Evolutionary conservation across 2,888 invertebrate genomes (phyloP).

Genomic region (Orthonevra nobilis): DNA sequence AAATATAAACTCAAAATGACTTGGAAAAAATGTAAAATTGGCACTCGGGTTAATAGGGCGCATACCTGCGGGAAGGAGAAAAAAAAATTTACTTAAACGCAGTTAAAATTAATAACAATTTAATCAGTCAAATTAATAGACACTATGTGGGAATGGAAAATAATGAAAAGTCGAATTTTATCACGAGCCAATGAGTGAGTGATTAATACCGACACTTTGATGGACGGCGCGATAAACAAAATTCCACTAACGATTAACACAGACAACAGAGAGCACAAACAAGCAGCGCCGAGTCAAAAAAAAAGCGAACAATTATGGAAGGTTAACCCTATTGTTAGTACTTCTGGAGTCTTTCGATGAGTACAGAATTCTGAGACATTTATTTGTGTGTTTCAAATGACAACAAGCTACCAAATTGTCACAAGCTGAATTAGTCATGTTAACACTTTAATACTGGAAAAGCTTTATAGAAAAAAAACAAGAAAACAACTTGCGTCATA

Average conservation of each 20-base stretch:
- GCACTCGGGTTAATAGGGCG: conserved; percentile 43
- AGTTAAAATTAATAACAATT: neutral
- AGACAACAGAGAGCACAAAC: neutral
- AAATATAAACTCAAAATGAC: no score
- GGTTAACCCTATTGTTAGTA: neutral
- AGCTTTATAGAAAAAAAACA: no score
- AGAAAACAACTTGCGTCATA: no score
- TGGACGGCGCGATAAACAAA: conserved; percentile 14
- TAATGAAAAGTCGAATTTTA: conserved; percentile 5
- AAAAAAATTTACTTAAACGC: neutral
- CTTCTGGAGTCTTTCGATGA: neutral
- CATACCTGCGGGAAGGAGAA: conserved; percentile 35
- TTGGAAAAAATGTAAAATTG: conserved; percentile 46
- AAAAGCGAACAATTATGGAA: neutral
- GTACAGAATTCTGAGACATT: neutral
- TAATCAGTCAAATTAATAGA: neutral
- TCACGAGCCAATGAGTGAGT: conserved; percentile 36
- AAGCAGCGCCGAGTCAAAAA: neutral
- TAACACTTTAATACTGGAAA: no score
- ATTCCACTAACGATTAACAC: conserved; percentile 17
- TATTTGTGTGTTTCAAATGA: no score
- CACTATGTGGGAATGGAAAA: neutral
- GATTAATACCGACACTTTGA: conserved; percentile 34
- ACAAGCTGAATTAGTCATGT: no score
- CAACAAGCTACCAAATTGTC: no score